phyloP scores from a whole-genome alignment of 2,797 vertebrate species.

The Chaenodraco wilsoni region DNA sequence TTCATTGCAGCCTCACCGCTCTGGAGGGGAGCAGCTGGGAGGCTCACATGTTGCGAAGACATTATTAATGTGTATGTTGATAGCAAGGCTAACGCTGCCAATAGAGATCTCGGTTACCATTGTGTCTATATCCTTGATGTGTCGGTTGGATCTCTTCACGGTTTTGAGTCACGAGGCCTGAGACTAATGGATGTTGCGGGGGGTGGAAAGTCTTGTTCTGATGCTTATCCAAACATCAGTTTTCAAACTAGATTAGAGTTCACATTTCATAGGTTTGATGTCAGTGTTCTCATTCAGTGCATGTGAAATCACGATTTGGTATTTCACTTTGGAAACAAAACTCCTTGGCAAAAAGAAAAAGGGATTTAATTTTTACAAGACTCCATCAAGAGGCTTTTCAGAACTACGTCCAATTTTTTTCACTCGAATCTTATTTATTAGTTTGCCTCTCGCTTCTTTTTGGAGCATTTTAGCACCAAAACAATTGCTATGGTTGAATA shows the following conservation, averaged over 20 bases:
- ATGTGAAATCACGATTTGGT: conserved; percentile 41
- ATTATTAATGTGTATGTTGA: conserved; percentile 66
- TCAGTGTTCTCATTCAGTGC: conserved; percentile 44
- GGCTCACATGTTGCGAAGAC: conserved; percentile 67
- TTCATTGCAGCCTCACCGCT: conserved; percentile 46
- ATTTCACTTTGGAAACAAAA: conserved; percentile 37
- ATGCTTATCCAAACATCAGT: conserved; percentile 57
- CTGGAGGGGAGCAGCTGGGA: conserved; percentile 68
- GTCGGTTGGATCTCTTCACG: conserved; percentile 65
- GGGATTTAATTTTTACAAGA: conserved; percentile 36
- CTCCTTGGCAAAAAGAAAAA: conserved; percentile 51
- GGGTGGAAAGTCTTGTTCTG: conserved; percentile 15
- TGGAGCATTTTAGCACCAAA: conserved; percentile 16
- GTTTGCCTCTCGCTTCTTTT: conserved; percentile 33
- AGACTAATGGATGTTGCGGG: conserved; percentile 54
- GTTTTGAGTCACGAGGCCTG: conserved; percentile 56
- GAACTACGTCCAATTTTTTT: conserved; percentile 45
- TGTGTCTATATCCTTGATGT: conserved; percentile 45
- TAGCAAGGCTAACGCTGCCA: conserved; percentile 53
- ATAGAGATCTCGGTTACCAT: conserved; percentile 54
- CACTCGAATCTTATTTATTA: conserved; percentile 38
- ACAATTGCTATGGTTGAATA: conserved; percentile 39
- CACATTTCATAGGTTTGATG: conserved; percentile 57
- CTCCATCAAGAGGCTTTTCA: conserved; percentile 45
- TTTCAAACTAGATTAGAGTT: conserved; percentile 56